Evolutionary conservation across 2,888 invertebrate genomes (phyloP).

Genomic region (Drosophila peninsularis): DNA sequence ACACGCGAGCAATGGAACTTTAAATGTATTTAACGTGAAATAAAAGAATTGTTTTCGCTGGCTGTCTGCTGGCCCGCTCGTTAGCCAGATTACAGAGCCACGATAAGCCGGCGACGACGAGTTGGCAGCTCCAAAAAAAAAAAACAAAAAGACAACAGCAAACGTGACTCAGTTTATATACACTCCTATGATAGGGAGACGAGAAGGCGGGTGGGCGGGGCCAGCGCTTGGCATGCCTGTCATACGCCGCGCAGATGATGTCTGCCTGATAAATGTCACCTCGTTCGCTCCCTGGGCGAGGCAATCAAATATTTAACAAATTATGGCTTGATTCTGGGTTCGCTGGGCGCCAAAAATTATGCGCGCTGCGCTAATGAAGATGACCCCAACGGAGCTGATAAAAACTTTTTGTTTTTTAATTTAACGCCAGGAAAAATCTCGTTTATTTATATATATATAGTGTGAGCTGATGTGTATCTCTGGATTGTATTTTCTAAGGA

Average conservation of each 20-base stretch:
- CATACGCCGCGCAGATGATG: constrained; percentile 50
- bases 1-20: constrained; percentile 68
- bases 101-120: constrained; percentile 41
- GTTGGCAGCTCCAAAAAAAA: constrained; percentile 55
- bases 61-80: constrained; percentile 14
- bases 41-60: constrained; percentile 42
- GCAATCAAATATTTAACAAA: constrained; percentile 71
- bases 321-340: constrained; percentile 46
- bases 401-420: constrained; percentile 48
- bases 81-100: constrained; percentile 56
- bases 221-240: constrained; percentile 36
- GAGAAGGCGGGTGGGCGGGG: background rate
- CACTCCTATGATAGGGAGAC: constrained; percentile 5
- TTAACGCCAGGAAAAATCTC: constrained; percentile 44
- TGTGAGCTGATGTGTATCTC: constrained; percentile 32
- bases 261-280: constrained; percentile 65
- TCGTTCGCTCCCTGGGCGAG: constrained; percentile 56
- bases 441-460: constrained; percentile 14
- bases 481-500: constrained; percentile 4
- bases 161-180: constrained; percentile 67
- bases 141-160: constrained; percentile 19
- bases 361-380: constrained; percentile 53
- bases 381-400: constrained; percentile 34
- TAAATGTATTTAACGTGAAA: constrained; percentile 54
- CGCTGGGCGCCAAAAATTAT: constrained; percentile 68